These are phyloP conservation scores for Candoia aspera DNA, from an alignment of 2,113 vertebrate species.

Conservation along the genomic window DNA sequence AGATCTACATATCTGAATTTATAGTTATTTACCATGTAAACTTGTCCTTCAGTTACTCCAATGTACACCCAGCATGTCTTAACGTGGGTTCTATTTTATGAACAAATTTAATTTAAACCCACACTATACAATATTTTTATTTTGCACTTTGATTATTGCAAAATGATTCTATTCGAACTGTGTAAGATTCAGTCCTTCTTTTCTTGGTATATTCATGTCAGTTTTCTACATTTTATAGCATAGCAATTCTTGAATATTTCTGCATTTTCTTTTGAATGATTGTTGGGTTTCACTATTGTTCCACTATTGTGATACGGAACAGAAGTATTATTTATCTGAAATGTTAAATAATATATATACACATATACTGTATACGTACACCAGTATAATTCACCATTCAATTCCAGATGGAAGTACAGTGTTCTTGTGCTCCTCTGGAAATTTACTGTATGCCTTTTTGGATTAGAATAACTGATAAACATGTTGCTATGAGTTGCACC, in stretches of 20 bases:
- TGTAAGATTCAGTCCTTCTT: neutral
- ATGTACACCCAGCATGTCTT: neutral
- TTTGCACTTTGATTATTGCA: neutral
- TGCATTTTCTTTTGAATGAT: conserved; percentile 2
- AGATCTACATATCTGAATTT: neutral
- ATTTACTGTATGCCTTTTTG: neutral
- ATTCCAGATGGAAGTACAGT: neutral
- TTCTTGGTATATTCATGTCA: neutral
- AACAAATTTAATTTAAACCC: neutral
- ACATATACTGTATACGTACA: neutral
- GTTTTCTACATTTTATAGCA: conserved; percentile 2
- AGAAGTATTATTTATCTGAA: no score
- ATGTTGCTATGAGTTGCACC: neutral
- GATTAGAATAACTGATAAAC: neutral
- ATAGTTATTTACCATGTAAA: neutral
- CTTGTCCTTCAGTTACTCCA: neutral
- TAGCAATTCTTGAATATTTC: neutral
- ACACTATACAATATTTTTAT: neutral
- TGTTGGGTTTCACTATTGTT: neutral
- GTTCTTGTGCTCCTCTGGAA: neutral
- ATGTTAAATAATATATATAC: no score
- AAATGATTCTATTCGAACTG: neutral
- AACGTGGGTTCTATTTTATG: neutral
- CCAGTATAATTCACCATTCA: no score
- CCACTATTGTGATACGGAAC: conserved; percentile 4